Evolutionary conservation across 2,113 vertebrate species (phyloP).

Genomic region (Struthidea cinerea): DNA sequence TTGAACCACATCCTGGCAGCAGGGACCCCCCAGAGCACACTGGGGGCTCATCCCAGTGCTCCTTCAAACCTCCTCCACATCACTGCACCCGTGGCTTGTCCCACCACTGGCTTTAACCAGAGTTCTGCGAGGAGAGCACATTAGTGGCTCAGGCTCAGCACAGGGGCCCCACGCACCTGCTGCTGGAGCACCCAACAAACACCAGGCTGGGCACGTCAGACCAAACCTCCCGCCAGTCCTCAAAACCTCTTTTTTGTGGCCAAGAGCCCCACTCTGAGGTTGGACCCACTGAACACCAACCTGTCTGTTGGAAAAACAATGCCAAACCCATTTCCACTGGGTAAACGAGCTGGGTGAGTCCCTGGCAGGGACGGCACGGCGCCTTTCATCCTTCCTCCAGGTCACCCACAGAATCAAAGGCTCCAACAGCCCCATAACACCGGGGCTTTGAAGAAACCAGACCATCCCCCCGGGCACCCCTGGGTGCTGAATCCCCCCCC

Average conservation of each 20-base stretch:
- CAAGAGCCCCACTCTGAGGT: neutral
- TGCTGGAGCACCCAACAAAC: neutral
- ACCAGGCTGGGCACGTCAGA: neutral
- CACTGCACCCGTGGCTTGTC: neutral
- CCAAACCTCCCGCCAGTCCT: neutral
- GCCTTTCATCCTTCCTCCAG: neutral
- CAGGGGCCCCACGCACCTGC: accelerated
- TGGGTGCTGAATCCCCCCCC: neutral
- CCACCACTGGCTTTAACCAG: neutral
- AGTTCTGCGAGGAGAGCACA: neutral
- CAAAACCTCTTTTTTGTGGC: neutral
- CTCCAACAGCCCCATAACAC: accelerated
- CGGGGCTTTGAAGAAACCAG: neutral
- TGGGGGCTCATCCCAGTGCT: neutral
- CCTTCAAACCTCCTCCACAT: neutral
- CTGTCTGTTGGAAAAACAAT: neutral
- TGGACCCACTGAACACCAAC: neutral
- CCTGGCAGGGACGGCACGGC: accelerated
- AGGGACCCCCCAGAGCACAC: neutral
- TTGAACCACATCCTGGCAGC: neutral
- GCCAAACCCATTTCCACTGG: neutral
- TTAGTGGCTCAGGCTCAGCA: accelerated
- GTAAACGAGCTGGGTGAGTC: neutral
- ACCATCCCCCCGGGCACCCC: neutral
- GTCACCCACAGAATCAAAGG: neutral